phyloP scores from a whole-genome alignment of 2,113 vertebrate species.

The Oreochromis aureus region DNA sequence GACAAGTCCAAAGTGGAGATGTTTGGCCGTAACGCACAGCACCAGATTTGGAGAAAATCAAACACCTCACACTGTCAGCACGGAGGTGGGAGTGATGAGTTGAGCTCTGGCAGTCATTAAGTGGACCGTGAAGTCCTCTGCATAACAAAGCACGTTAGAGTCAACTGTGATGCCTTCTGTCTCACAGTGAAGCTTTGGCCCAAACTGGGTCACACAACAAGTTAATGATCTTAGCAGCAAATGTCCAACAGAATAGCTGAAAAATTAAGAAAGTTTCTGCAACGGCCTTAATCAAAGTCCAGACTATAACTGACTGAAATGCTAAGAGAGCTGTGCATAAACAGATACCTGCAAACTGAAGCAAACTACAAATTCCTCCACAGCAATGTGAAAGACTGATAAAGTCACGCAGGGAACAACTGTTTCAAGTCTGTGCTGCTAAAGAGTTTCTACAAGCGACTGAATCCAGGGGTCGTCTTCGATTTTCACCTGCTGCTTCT shows the following conservation, averaged over 20 bases:
- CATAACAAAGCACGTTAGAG: not conserved
- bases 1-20: not conserved
- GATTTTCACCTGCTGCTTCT: not conserved
- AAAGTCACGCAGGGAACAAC: not conserved
- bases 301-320: not conserved
- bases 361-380: not conserved
- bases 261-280: accelerated
- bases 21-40: not conserved
- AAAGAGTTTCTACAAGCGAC: not conserved
- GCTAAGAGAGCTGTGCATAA: not conserved
- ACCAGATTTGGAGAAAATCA: not conserved
- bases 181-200: not conserved
- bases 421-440: not conserved
- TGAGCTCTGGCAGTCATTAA: not conserved
- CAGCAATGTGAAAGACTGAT: not conserved
- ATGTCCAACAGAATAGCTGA: not conserved
- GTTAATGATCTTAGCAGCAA: accelerated
- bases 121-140: not conserved
- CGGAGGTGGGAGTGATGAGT: not conserved
- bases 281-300: not conserved
- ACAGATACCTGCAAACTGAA: not conserved
- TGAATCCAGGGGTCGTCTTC: accelerated
- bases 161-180: accelerated
- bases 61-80: not conserved
- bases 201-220: not conserved